Conservation (phyloP, 2,888 invertebrate species). For the Orthosia cruda region DNA sequence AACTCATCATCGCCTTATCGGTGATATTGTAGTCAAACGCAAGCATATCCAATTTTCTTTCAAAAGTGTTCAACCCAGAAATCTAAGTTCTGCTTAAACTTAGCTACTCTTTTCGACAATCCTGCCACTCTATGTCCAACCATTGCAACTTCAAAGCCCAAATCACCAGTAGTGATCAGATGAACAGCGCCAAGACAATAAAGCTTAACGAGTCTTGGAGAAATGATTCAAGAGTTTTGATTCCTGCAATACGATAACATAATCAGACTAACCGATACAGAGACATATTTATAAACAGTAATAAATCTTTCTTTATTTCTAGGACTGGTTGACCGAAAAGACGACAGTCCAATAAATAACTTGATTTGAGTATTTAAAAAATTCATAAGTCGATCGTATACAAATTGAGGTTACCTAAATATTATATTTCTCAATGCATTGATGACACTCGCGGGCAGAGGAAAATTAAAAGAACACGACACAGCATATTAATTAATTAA, state of each 20-base stretch:
- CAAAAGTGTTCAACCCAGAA: neutral
- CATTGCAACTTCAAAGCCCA: too few species aligned
- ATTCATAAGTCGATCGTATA: neutral
- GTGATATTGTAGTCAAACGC: neutral
- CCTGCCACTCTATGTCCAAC: neutral
- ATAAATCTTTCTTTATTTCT: too few species aligned
- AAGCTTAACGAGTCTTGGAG: too few species aligned
- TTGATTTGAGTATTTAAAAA: neutral
- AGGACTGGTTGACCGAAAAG: neutral
- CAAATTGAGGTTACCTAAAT: neutral
- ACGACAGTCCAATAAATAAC: neutral
- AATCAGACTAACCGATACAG: too few species aligned
- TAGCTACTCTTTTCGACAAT: neutral
- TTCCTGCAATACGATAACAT: too few species aligned
- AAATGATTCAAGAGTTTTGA: too few species aligned
- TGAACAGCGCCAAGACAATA: too few species aligned
- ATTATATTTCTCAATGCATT: neutral
- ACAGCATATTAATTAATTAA: slow-evolving; percentile 16
- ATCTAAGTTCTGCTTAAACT: neutral
- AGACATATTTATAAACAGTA: too few species aligned
- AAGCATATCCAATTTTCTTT: neutral
- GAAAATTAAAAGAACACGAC: slow-evolving; percentile 1
- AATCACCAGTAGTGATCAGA: too few species aligned
- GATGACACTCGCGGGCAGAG: neutral
- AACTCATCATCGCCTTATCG: neutral